These are phyloP conservation scores for Fregata magnificens DNA, from an alignment of 2,113 vertebrate genomes.

Conservation along the genomic window DNA sequence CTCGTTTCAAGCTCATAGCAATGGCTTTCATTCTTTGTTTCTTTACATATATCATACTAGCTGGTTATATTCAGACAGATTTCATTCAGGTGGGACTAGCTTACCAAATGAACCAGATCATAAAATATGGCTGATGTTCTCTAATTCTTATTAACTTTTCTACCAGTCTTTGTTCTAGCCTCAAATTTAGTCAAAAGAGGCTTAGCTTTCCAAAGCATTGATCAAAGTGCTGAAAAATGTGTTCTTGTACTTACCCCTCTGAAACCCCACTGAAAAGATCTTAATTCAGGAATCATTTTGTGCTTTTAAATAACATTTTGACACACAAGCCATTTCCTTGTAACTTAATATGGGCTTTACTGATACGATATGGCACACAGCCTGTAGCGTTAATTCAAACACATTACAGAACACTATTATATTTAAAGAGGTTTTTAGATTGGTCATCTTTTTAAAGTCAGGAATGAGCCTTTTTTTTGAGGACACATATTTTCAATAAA, in stretches of 20 bases:
- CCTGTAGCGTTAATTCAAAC: background rate
- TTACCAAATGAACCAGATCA: background rate
- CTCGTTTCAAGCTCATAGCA: background rate
- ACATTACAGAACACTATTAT: background rate
- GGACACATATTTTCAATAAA: background rate
- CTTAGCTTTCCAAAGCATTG: background rate
- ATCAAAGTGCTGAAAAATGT: background rate
- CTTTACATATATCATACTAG: accelerated
- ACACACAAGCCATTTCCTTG: background rate
- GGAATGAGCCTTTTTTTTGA: background rate
- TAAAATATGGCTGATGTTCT: background rate
- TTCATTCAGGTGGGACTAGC: background rate
- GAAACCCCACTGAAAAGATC: background rate
- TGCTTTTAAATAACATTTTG: background rate
- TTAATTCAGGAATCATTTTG: background rate
- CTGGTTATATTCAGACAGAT: background rate
- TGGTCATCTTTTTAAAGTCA: background rate
- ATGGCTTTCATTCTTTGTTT: background rate
- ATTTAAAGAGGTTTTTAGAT: background rate
- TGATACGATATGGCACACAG: background rate
- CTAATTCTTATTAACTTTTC: background rate
- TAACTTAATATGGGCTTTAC: background rate
- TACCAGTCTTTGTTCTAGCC: background rate
- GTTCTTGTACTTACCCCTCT: background rate
- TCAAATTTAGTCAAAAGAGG: background rate